phyloP scores from a whole-genome alignment of 2,113 vertebrate species.

The Pagrus major region DNA sequence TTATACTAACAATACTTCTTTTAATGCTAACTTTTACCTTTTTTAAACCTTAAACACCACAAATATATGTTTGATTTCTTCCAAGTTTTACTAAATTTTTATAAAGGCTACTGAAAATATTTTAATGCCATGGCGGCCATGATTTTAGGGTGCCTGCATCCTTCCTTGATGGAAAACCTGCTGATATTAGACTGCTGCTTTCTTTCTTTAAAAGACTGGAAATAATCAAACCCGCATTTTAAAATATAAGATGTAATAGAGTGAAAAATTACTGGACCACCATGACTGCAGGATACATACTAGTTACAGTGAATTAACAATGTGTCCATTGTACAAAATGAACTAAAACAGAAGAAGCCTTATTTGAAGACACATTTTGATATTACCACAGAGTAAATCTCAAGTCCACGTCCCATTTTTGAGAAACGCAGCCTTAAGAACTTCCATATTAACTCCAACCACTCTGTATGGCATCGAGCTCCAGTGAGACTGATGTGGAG shows the following conservation, averaged over 20 bases:
- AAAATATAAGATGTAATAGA: background rate
- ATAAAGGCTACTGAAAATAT: no score
- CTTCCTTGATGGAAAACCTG: no score
- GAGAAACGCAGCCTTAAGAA: background rate
- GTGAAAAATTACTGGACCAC: background rate
- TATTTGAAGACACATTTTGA: slow-evolving; percentile 14
- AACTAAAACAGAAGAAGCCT: background rate
- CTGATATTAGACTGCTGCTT: no score
- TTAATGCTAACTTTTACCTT: no score
- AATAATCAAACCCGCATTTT: no score
- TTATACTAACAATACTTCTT: no score
- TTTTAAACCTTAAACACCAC: no score
- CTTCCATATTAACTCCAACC: slow-evolving; percentile 30
- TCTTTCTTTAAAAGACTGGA: no score
- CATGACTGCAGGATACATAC: background rate
- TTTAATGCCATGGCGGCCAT: no score
- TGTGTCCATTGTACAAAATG: background rate
- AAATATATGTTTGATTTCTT: no score
- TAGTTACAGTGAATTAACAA: background rate
- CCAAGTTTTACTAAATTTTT: no score
- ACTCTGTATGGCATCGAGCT: slow-evolving; percentile 1
- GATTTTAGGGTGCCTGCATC: no score
- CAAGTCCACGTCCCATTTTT: background rate
- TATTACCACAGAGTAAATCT: background rate
- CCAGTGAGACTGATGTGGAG: slow-evolving; percentile 44